A percentile compares a stretch with the other conserved stretches of the same genome.
Evolutionary conservation across 2,113 vertebrate species (phyloP).

Genomic region (Apaloderma vittatum): DNA sequence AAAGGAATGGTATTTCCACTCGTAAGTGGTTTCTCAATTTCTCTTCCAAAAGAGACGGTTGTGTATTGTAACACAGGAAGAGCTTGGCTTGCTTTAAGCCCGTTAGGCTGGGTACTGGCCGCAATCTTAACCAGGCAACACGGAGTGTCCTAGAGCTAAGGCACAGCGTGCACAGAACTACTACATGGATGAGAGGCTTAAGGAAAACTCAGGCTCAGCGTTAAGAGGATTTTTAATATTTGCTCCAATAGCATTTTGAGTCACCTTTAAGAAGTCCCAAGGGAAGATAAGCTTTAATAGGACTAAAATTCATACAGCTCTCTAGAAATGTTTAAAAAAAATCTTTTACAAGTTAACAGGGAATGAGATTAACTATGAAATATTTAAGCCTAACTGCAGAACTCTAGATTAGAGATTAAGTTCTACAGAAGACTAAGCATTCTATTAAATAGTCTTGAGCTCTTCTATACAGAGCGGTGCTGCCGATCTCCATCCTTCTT

Average conservation of each 20-base stretch:
- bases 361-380: not conserved
- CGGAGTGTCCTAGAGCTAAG: not conserved
- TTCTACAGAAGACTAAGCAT: not conserved
- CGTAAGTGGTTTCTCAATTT: not conserved
- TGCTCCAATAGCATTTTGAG: not conserved
- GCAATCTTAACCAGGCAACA: not conserved
- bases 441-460: not conserved
- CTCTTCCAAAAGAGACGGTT: not conserved
- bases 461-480: not conserved
- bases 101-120: not conserved
- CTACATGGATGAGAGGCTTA: not conserved
- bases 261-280: not conserved
- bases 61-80: not conserved
- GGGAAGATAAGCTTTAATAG: conserved; percentile 11
- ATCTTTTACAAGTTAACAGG: not conserved
- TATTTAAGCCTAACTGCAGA: not conserved
- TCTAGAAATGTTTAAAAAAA: not conserved
- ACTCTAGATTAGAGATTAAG: not conserved
- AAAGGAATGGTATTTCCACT: not conserved
- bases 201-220: not conserved
- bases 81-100: not conserved
- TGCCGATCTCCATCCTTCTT: not conserved
- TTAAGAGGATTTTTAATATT: not conserved
- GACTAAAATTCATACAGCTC: not conserved
- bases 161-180: accelerated